phyloP scores from a whole-genome alignment of 2,797 vertebrate species.

The Meriones psammophilus region DNA sequence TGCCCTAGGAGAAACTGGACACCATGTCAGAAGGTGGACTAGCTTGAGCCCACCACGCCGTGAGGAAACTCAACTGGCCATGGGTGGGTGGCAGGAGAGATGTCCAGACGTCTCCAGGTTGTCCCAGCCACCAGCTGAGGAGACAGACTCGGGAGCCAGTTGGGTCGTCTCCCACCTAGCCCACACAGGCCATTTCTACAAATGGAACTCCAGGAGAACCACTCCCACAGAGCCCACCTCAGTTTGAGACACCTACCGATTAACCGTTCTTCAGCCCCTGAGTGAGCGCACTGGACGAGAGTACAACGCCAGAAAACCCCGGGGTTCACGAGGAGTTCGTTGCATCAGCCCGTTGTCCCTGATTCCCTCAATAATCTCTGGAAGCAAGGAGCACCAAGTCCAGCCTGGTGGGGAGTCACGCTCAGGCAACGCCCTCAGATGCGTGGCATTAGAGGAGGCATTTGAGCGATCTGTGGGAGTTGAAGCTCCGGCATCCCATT shows the following conservation, averaged over 20 bases:
- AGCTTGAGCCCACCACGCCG: not conserved
- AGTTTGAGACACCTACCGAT: not conserved
- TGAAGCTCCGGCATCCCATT: not conserved
- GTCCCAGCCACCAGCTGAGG: not conserved
- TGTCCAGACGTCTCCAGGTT: no score
- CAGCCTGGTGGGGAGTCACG: not conserved
- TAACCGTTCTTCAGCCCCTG: not conserved
- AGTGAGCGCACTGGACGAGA: not conserved
- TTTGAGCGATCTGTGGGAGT: no score
- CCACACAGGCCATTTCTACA: not conserved
- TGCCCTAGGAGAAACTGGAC: not conserved
- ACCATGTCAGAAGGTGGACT: not conserved
- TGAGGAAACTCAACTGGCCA: not conserved
- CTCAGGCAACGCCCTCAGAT: not conserved
- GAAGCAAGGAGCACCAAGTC: slow-evolving; percentile 1
- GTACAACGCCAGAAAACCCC: not conserved
- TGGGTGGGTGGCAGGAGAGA: not conserved
- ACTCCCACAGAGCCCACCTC: not conserved
- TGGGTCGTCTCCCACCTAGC: no score
- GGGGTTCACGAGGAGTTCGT: not conserved
- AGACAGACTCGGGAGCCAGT: not conserved
- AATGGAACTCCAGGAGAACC: not conserved
- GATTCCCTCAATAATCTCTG: slow-evolving; percentile 10
- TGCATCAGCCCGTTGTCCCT: not conserved
- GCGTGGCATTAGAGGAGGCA: not conserved